Evolutionary conservation across 2,888 invertebrate species (phyloP).

Genomic region (Coleophora flavipennella): DNA sequence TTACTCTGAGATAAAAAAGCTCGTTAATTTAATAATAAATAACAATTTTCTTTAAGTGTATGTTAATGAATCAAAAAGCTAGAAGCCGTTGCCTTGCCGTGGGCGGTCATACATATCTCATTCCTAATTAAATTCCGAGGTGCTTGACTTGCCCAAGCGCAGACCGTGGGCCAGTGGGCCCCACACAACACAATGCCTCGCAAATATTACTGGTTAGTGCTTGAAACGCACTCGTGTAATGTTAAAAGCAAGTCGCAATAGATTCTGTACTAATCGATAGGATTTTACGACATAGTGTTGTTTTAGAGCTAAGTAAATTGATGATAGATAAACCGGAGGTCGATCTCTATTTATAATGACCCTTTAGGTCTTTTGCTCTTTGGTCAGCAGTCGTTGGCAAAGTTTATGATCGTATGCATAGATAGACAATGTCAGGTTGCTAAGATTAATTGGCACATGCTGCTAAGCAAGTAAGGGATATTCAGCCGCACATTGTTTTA

Average conservation of each 20-base stretch:
- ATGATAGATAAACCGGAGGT: too few relatives aligned
- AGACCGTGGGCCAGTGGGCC: conserved; percentile 1
- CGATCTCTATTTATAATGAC: too few relatives aligned
- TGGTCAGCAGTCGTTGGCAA: too few relatives aligned
- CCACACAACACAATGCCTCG: conserved; percentile 7
- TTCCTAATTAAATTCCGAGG: conserved; percentile 60
- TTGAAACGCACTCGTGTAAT: conserved; percentile 23
- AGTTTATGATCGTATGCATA: conserved; percentile 18
- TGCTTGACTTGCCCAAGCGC: conserved; percentile 39
- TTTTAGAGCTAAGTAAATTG: too few relatives aligned
- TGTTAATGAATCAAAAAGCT: conserved; percentile 53
- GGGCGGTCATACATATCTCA: conserved; percentile 59
- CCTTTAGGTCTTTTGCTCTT: too few relatives aligned
- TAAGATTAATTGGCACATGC: conserved; percentile 44
- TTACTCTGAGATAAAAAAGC: conserved; percentile 9
- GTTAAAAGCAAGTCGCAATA: too few relatives aligned
- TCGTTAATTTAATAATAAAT: conserved; percentile 13
- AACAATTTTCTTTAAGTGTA: conserved; percentile 30
- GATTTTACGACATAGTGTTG: too few relatives aligned
- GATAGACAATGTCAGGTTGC: conserved; percentile 12
- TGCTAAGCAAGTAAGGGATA: conserved; percentile 37
- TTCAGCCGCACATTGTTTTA: conserved; percentile 44
- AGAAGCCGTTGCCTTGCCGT: conserved; percentile 50
- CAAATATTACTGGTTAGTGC: conserved; percentile 22
- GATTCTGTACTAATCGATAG: too few relatives aligned